Evolutionary conservation across 2,888 invertebrate species (phyloP).

Genomic region (Endotricha flammealis): DNA sequence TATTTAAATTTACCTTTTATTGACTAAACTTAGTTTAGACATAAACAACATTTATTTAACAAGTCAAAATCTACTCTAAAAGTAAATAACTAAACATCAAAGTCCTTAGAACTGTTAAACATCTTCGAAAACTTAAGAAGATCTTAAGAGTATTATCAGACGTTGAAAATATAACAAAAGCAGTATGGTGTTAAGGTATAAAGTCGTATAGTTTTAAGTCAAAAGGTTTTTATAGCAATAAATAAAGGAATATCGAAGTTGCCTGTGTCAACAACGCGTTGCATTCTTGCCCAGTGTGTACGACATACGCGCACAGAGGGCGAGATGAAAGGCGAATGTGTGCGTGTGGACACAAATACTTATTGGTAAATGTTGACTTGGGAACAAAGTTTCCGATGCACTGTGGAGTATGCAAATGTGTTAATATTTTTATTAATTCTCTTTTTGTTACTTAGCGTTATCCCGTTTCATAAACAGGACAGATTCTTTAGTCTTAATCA

Average conservation of each 20-base stretch:
- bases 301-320: constrained; percentile 44
- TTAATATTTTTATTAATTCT: no score
- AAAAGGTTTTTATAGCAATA: constrained; percentile 74
- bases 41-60: constrained; percentile 23
- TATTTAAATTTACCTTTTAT: constrained; percentile 71
- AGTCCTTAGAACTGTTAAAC: constrained; percentile 26
- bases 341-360: constrained; percentile 67
- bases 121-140: constrained; percentile 23
- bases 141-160: constrained; percentile 27
- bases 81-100: constrained; percentile 24
- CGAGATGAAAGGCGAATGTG: constrained; percentile 29
- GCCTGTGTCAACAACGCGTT: constrained; percentile 77
- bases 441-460: no score
- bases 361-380: constrained; percentile 73
- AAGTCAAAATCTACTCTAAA: constrained; percentile 30
- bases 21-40: constrained; percentile 27
- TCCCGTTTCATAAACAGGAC: no score
- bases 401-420: constrained; percentile 21
- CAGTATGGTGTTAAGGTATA: no score
- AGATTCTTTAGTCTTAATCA: no score
- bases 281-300: constrained; percentile 74
- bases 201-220: no score
- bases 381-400: constrained; percentile 40
- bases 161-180: no score
- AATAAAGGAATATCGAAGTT: constrained; percentile 78